Conservation (phyloP, 1,140 invertebrate species). For the Drosophila tani region DNA sequence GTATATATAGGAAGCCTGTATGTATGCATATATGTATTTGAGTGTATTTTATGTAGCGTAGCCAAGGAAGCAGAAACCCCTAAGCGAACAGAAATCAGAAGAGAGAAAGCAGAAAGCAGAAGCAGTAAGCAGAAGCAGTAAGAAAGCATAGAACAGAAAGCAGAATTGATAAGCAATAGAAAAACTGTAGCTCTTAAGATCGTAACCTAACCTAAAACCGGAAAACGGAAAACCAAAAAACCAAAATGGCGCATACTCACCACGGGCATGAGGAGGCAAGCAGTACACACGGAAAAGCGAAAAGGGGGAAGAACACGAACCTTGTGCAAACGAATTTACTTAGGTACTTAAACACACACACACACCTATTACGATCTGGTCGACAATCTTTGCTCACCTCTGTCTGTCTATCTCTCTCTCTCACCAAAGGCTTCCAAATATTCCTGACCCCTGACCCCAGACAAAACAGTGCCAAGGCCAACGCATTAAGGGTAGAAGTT, state of each 20-base stretch:
- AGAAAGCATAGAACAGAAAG: slow-evolving; percentile 30
- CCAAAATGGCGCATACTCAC: slow-evolving; percentile 5
- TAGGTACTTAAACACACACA: slow-evolving; percentile 64
- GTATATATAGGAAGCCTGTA: slow-evolving; percentile 50
- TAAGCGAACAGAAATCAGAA: slow-evolving; percentile 18
- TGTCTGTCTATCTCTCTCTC: slow-evolving; percentile 15
- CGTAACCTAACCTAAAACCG: slow-evolving; percentile 24
- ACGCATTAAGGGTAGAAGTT: slow-evolving; percentile 37
- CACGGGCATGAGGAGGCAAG: background rate
- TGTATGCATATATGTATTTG: slow-evolving; percentile 42
- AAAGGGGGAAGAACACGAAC: slow-evolving; percentile 30
- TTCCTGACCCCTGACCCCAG: slow-evolving; percentile 3
- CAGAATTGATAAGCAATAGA: slow-evolving; percentile 65
- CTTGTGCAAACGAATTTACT: slow-evolving; percentile 77
- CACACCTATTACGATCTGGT: slow-evolving; percentile 35
- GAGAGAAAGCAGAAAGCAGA: slow-evolving; percentile 5
- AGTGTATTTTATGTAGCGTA: slow-evolving; percentile 66
- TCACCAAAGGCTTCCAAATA: slow-evolving; percentile 34
- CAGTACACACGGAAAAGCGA: background rate
- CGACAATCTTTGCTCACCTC: slow-evolving; percentile 19
- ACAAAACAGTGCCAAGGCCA: slow-evolving; percentile 41
- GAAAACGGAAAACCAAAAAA: slow-evolving; percentile 6
- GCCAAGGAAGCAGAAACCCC: slow-evolving; percentile 13
- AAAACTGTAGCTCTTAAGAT: slow-evolving; percentile 59
- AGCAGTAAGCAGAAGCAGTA: background rate